A percentile compares a stretch with the other conserved stretches of the same genome.
phyloP scores from a whole-genome alignment of 2,113 vertebrate genomes.

The Takifugu bimaculatus region DNA sequence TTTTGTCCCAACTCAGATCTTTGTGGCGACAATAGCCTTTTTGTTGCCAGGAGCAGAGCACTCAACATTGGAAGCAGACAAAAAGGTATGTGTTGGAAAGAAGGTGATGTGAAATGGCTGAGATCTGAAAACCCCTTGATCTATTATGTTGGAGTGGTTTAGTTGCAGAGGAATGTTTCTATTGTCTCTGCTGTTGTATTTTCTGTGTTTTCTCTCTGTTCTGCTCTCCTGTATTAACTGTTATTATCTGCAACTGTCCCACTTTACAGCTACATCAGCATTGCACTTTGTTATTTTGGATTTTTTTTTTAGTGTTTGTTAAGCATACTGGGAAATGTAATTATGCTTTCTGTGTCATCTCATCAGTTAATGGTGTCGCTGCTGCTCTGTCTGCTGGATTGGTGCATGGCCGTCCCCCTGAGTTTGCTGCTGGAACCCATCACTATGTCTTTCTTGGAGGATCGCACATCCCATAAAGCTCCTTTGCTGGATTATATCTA shows the following conservation, averaged over 20 bases:
- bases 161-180: constrained; percentile 67
- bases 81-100: constrained; percentile 83
- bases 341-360: background rate
- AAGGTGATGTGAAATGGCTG: constrained; percentile 45
- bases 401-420: constrained; percentile 94
- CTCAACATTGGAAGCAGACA: constrained; percentile 90
- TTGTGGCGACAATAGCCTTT: constrained; percentile 95
- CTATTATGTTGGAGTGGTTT: constrained; percentile 52
- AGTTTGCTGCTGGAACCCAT: constrained; percentile 86
- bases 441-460: constrained; percentile 80
- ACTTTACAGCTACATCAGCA: constrained; percentile 1
- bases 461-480: constrained; percentile 76
- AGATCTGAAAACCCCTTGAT: constrained; percentile 61
- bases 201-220: constrained; percentile 3
- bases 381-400: constrained; percentile 93
- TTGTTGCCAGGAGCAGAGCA: constrained; percentile 93
- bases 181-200: constrained; percentile 17
- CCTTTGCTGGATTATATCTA: constrained; percentile 95
- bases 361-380: constrained; percentile 91
- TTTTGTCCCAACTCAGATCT: constrained; percentile 81
- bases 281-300: too few species aligned
- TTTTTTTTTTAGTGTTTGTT: background rate
- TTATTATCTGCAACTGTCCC: background rate
- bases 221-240: constrained; percentile 1
- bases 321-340: background rate